Base-by-base conservation (phyloP, 2,797 vertebrate species). In the Brachymystax lenok region DNA sequence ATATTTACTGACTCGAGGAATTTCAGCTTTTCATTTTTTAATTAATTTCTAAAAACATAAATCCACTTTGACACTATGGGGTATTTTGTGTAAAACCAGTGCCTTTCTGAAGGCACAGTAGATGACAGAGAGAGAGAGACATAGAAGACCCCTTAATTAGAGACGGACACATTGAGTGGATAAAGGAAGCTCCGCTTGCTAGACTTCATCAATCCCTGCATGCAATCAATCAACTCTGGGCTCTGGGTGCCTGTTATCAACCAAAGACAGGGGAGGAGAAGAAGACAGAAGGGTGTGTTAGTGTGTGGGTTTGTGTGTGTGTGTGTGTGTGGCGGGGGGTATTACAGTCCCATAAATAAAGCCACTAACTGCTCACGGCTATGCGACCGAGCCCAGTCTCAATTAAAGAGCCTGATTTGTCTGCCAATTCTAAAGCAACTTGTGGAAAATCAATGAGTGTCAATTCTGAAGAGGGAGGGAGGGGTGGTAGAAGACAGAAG, bases 111-210 rank as follows among this genome's bases (percentile, higher is more conserved):
- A 12, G 40, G 40, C 40, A 46, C 10, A 12, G 40, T 46, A 46
- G 40, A 12, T 46, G 40, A 12, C 40, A 46, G 10, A 46, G 40
- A 46, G 40, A 46, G 6, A 35, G 40, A 46, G 40, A 46, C 0
- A 2, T 10, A 46, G 12, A 13, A 72, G 51, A 79, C 6, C 59
- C 24, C 17, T 5, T 46, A 81, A 87, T 84, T 76, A 85, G 46
- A 77, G 27, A 3, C 27, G 7, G 75, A 83, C 82, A 77, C 40
- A 27, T 79, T 79, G 77, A 87, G 10, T 80, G 86, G 86, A 77
- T 83, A 68, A 3, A 79, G 77, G 81, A 85, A 80, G 85, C 80
- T 85, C 81, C 17, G 56, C 84, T 89, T 79, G 79, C 74, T 76
- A 77, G 73, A 81, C 67, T 54, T 72, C 10, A 84, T 89, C 80